Base-by-base conservation (phyloP, 2,113 vertebrate genomes). In the Muntiacus muntjak region DNA sequence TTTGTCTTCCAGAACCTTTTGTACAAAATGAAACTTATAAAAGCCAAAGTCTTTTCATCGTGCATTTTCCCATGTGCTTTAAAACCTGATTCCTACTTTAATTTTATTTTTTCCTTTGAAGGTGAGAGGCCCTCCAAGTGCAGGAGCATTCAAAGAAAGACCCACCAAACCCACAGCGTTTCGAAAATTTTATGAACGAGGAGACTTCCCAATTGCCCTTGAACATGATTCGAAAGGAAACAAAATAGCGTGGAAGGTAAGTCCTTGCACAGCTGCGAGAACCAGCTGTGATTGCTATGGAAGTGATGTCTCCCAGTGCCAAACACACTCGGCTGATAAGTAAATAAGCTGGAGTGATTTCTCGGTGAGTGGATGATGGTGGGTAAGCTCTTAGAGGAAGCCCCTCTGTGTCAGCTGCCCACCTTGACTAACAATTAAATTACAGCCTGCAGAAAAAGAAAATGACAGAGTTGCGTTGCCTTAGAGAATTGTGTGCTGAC, bases 221-320 rank as follows among this genome's bases (percentile, higher is more conserved):
- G 98, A 99, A 67, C 99, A 99, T 14, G 98, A 99, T 93, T 95
- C 98, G 6, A 99, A 98, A 98, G 99, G 99, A 97, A 99, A 99
- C 98, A 99, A 99, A 98, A 99, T 99, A 5, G 99, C 99, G 91
- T 99, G 99, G 99, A 99, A 99, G 99, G 99, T 99, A 99, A 99
- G 99, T 98, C 94, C 21, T 96, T 97, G 95, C 98, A 91, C 98
- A 98, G 97, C 98, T 98, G 95, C 97, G 95, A 95, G 92, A 96
- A 92, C 95, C 97, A 97, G 97, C 98, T 98, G 98, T 64, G 95
- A 90, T 96, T 95, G 87, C 96, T 1, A 11, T 57, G 94, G 93
- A 98, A 98, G 90, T 97, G 98, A 97, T 98, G 95, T 98, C 94
- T 98, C 98, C 98, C 98, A 93, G 36, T 97, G 98, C 98, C 98